phyloP scores from a whole-genome alignment of 2,113 vertebrate genomes.

The Falco punctatus region DNA sequence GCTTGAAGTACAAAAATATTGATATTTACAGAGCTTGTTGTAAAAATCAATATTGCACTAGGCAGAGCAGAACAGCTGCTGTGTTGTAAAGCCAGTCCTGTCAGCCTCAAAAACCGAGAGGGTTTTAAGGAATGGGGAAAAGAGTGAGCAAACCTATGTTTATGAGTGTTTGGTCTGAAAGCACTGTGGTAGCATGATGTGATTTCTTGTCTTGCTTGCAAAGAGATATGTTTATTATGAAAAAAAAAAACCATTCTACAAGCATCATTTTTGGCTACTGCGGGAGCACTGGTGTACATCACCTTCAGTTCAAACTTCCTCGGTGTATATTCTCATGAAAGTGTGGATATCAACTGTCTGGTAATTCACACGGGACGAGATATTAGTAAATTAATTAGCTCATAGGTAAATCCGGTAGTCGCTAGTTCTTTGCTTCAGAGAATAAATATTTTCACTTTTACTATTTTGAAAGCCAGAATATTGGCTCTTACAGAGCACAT shows the following conservation, averaged over 20 bases:
- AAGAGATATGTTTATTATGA: fast-evolving
- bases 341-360: not conserved
- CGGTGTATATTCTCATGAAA: not conserved
- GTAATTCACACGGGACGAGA: not conserved
- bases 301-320: not conserved
- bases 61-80: not conserved
- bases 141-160: not conserved
- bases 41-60: slow-evolving; percentile 15
- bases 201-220: not conserved
- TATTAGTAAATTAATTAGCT: not conserved
- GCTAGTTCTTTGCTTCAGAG: not conserved
- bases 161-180: not conserved
- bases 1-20: slow-evolving; percentile 45
- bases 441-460: not conserved
- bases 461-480: not conserved
- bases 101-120: not conserved
- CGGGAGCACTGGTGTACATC: fast-evolving
- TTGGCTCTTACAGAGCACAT: not conserved
- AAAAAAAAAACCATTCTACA: not conserved
- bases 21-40: slow-evolving; percentile 47
- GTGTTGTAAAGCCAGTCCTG: not conserved
- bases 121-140: not conserved
- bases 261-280: not conserved
- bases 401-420: not conserved
- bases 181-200: fast-evolving